Percentiles rank a stretch among this genome's conserved stretches.
These are phyloP conservation scores for Zelleria hepariella DNA, from an alignment of 2,888 invertebrate species.

Conservation along the genomic window DNA sequence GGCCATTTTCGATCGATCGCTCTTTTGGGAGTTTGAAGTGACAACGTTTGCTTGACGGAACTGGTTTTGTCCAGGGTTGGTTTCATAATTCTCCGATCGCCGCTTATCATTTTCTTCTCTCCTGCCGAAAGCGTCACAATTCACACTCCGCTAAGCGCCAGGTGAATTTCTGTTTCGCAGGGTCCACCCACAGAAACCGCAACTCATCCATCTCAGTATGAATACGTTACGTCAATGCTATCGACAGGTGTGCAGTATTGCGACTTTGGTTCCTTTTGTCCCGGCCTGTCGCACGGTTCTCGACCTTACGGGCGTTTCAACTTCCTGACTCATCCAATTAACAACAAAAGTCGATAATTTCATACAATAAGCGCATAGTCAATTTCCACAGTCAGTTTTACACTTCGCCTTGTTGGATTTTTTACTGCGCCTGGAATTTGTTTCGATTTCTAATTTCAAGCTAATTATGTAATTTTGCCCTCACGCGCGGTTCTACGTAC, in stretches of 20 bases:
- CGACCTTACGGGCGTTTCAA: background rate
- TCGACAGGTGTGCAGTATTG: background rate
- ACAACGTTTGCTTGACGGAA: too few relatives aligned
- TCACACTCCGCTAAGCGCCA: too few relatives aligned
- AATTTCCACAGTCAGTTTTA: background rate
- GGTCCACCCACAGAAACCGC: too few relatives aligned
- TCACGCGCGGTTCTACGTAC: background rate
- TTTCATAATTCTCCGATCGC: too few relatives aligned
- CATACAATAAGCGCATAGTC: background rate
- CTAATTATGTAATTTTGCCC: slow-evolving; percentile 6
- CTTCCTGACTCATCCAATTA: background rate
- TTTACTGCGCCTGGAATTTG: background rate
- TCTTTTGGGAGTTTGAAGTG: too few relatives aligned
- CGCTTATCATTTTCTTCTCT: too few relatives aligned
- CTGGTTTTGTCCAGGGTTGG: too few relatives aligned
- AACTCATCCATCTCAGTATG: too few relatives aligned
- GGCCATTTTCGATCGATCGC: too few relatives aligned
- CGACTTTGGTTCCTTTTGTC: background rate
- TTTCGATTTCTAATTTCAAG: slow-evolving; percentile 8
- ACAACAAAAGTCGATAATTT: background rate
- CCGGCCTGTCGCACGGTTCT: background rate
- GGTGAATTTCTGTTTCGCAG: background rate
- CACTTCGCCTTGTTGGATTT: background rate
- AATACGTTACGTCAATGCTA: background rate
- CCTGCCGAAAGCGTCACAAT: too few relatives aligned